A percentile compares a stretch with the other conserved stretches of the same genome.
These are phyloP conservation scores for Saguinus oedipus DNA, from an alignment of 2,797 vertebrate species.

Conservation along the genomic window DNA sequence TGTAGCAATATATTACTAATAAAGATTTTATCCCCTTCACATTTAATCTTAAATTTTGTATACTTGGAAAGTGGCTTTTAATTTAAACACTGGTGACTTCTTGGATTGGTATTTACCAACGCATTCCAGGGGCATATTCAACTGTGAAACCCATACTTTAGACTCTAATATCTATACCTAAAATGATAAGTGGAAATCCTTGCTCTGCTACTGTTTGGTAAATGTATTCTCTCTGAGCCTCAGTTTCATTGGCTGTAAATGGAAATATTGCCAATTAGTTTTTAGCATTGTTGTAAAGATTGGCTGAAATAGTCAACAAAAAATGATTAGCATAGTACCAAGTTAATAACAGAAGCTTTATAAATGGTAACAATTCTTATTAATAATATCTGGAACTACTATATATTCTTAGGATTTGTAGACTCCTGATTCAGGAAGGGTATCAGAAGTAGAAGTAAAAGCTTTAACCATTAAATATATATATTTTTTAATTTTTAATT, in stretches of 20 bases:
- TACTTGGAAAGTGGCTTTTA: background rate
- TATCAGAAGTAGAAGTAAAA: conserved; percentile 16
- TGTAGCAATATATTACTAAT: background rate
- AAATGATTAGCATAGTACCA: background rate
- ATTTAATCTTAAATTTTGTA: background rate
- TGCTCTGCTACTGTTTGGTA: background rate
- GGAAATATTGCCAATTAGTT: background rate
- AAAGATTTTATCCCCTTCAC: background rate
- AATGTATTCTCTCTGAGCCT: background rate
- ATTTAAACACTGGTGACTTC: background rate
- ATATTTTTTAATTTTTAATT: too few species aligned
- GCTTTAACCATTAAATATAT: background rate
- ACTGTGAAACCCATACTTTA: background rate
- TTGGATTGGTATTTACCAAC: background rate
- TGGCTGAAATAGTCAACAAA: background rate
- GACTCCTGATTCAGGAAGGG: background rate
- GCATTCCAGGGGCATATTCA: background rate
- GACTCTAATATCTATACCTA: background rate
- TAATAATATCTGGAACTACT: background rate
- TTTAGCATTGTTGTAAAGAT: background rate
- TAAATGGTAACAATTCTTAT: background rate
- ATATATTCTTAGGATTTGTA: background rate
- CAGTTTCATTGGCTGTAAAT: background rate
- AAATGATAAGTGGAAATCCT: conserved; percentile 8
- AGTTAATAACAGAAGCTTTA: background rate